A percentile compares a stretch with the other conserved stretches of the same genome.
phyloP scores from a whole-genome alignment of 2,888 invertebrate species.

The Strigamia transsilvanica region DNA sequence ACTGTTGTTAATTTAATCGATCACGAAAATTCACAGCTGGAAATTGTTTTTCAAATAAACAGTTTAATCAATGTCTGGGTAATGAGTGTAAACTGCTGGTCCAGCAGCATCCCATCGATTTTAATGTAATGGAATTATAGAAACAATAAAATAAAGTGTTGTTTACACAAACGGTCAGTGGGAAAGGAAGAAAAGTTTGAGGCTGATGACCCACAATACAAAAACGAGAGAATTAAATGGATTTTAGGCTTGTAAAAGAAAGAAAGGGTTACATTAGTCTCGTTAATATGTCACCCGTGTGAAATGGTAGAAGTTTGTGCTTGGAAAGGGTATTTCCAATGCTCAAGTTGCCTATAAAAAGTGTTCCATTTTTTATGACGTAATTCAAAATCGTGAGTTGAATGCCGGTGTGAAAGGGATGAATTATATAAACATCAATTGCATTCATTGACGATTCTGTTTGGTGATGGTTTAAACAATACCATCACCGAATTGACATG shows the following conservation, averaged over 20 bases:
- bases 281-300: conserved; percentile 14
- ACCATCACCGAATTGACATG: conserved; percentile 23
- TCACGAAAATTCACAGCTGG: conserved; percentile 24
- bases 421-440: conserved; percentile 48
- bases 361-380: conserved; percentile 46
- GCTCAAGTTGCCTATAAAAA: conserved; percentile 14
- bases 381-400: conserved; percentile 36
- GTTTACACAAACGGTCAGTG: not conserved
- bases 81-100: conserved; percentile 19
- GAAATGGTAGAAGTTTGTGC: not conserved
- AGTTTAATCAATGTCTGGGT: conserved; percentile 14
- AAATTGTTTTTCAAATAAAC: conserved; percentile 26
- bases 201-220: not conserved
- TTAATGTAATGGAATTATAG: not conserved
- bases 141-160: conserved; percentile 7
- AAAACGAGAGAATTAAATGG: not conserved
- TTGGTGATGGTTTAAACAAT: conserved; percentile 40
- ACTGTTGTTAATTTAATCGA: conserved; percentile 4
- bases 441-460: conserved; percentile 34
- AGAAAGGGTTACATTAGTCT: conserved; percentile 25
- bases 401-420: conserved; percentile 28
- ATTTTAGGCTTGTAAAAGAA: not conserved
- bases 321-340: not conserved
- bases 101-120: not conserved
- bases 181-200: not conserved